Evolutionary conservation across 2,888 invertebrate genomes (phyloP).

Genomic region (Synanthedon formicaeformis): DNA sequence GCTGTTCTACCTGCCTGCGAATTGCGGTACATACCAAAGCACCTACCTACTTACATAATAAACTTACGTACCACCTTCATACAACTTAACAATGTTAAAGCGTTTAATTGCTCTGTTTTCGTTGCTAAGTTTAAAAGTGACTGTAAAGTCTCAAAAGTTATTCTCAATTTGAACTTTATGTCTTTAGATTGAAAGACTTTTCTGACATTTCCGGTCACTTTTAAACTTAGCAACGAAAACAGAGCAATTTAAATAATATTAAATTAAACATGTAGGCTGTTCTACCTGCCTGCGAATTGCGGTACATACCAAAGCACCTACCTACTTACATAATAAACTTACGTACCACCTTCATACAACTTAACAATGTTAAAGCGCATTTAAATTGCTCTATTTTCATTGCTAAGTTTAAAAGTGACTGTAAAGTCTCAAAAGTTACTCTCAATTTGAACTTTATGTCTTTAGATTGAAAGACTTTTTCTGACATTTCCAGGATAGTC

Average conservation of each 20-base stretch:
- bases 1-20: not conserved
- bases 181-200: not conserved
- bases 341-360: constrained; percentile 12
- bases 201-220: too few relatives aligned
- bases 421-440: not conserved
- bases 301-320: not conserved
- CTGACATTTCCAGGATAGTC: too few relatives aligned
- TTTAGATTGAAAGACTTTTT: too few relatives aligned
- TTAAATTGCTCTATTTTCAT: not conserved
- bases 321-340: constrained; percentile 10
- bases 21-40: not conserved
- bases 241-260: constrained; percentile 33
- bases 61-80: constrained; percentile 14
- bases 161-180: not conserved
- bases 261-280: constrained; percentile 1
- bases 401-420: not conserved
- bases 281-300: not conserved
- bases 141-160: not conserved
- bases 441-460: not conserved
- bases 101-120: not conserved
- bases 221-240: too few relatives aligned
- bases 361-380: not conserved
- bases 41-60: too few relatives aligned
- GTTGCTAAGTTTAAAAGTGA: not conserved
- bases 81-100: not conserved